These are phyloP conservation scores for Drosophila infuscata DNA, from an alignment of 2,888 invertebrate species.

Conservation along the genomic window DNA sequence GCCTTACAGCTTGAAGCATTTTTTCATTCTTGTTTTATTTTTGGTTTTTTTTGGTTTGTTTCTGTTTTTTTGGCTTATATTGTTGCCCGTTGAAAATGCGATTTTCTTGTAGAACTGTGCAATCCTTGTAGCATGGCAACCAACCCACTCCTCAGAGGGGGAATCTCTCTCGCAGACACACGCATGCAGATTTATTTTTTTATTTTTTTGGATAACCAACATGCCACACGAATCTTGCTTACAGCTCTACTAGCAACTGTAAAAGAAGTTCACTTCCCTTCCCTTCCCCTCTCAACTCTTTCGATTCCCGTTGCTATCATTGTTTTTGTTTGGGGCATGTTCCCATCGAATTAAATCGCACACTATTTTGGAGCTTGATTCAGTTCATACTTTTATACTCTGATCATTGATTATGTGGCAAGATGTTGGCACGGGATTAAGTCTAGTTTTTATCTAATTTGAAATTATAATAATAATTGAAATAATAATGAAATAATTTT, in stretches of 20 bases:
- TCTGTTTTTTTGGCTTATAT: conserved; percentile 28
- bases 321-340: conserved; percentile 14
- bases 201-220: conserved; percentile 42
- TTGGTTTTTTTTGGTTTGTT: conserved; percentile 8
- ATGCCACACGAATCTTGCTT: conserved; percentile 58
- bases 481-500: no score
- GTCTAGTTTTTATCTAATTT: no score
- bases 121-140: conserved; percentile 31
- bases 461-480: no score
- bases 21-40: conserved; percentile 37
- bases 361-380: conserved; percentile 3
- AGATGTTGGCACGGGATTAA: neutral
- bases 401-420: neutral
- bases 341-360: conserved; percentile 18
- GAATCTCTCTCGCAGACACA: conserved; percentile 32
- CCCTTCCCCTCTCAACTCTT: neutral
- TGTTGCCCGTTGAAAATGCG: conserved; percentile 67
- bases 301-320: neutral
- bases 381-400: conserved; percentile 12
- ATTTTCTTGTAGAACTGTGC: conserved; percentile 67
- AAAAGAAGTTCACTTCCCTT: neutral
- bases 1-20: conserved; percentile 47
- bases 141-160: neutral
- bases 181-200: conserved; percentile 61
- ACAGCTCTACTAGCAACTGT: conserved; percentile 48